Conservation (phyloP, 2,113 vertebrate species). For the Sarotherodon lohbergeri region DNA sequence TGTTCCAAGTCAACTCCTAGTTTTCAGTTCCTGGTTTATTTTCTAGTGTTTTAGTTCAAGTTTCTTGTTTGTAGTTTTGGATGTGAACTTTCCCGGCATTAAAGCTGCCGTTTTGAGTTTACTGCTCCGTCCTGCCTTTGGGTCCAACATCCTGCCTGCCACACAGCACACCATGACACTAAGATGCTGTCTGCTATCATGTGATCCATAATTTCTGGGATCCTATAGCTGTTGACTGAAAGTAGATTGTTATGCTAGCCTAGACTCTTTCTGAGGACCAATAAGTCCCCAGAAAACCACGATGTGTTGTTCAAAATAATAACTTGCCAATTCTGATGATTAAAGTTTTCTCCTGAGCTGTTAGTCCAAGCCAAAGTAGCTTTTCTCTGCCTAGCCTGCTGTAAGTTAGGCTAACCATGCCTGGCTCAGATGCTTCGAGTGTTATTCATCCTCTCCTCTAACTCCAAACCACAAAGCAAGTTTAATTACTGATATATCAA, state of each 20-base stretch:
- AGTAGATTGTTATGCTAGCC: not conserved
- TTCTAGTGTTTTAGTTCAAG: not conserved
- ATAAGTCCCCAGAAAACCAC: not conserved
- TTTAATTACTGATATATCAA: not conserved
- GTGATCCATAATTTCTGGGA: not conserved
- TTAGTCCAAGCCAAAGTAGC: not conserved
- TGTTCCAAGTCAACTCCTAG: not conserved
- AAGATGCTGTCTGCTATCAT: not conserved
- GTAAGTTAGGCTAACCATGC: not conserved
- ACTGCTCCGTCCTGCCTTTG: not conserved
- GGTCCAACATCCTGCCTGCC: not conserved
- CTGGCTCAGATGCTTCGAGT: not conserved
- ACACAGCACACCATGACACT: not conserved
- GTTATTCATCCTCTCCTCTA: not conserved
- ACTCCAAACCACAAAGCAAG: not conserved
- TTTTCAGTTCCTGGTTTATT: not conserved
- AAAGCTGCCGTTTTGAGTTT: not conserved
- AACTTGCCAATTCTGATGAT: not conserved
- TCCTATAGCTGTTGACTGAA: not conserved
- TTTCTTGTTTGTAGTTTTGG: not conserved
- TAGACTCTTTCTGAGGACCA: not conserved
- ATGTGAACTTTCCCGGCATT: not conserved
- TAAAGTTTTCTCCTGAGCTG: not conserved
- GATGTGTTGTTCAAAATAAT: not conserved
- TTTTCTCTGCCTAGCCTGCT: not conserved